These are phyloP conservation scores for Halictus rubicundus DNA, from an alignment of 1,140 invertebrate species.

Conservation along the genomic window DNA sequence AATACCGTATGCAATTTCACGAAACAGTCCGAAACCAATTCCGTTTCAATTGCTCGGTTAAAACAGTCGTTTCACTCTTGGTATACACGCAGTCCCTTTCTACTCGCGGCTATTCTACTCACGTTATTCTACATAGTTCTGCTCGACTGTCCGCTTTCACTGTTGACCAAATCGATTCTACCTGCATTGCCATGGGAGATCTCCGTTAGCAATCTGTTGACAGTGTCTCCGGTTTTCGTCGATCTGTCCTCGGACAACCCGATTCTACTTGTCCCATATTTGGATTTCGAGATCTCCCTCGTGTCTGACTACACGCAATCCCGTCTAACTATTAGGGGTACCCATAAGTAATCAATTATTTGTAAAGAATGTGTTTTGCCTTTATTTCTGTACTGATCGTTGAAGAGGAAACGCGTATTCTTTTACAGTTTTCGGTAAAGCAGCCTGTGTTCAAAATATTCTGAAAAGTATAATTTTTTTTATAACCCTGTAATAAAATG, in stretches of 20 bases:
- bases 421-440: too few species aligned
- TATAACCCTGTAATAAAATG: too few species aligned
- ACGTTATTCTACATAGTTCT: too few species aligned
- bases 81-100: background rate
- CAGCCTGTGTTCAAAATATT: too few species aligned
- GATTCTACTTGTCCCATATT: background rate
- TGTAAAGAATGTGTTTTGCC: too few species aligned
- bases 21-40: background rate
- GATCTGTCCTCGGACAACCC: background rate
- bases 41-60: background rate
- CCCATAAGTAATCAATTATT: too few species aligned
- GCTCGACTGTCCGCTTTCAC: too few species aligned
- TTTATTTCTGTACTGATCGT: too few species aligned
- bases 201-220: background rate
- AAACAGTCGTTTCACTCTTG: background rate
- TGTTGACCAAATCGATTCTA: background rate
- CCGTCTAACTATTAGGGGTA: background rate
- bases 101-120: too few species aligned
- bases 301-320: background rate
- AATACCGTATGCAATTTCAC: background rate
- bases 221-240: background rate
- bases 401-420: too few species aligned
- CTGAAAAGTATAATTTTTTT: too few species aligned
- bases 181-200: background rate
- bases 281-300: background rate